These are phyloP conservation scores for Vanessa tameamea DNA, from an alignment of 1,140 invertebrate genomes.

Conservation along the genomic window DNA sequence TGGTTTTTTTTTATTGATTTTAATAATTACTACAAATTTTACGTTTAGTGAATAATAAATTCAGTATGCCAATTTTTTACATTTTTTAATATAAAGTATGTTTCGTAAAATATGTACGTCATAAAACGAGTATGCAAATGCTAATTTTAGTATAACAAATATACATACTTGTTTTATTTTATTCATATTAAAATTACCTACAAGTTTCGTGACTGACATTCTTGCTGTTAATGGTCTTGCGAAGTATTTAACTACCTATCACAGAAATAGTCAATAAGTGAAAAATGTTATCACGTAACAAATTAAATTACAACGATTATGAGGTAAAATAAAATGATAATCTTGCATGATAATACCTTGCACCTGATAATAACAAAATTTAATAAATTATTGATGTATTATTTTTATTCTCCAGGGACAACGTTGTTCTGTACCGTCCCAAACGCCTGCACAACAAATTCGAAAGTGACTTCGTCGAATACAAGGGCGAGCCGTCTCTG, in stretches of 20 bases:
- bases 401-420: slow-evolving; percentile 82
- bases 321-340: background rate
- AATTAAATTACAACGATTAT: background rate
- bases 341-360: no score
- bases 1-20: no score
- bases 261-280: background rate
- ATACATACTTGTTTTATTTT: background rate
- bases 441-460: slow-evolving; percentile 96
- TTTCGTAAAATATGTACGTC: background rate
- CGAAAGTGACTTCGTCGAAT: slow-evolving; percentile 88
- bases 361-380: no score
- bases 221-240: background rate
- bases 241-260: no score
- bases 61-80: no score
- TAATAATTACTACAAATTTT: no score
- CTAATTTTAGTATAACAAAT: background rate
- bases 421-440: slow-evolving; percentile 93
- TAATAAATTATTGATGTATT: background rate
- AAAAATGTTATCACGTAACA: no score
- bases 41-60: no score
- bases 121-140: background rate
- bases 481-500: slow-evolving; percentile 88
- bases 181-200: background rate
- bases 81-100: no score
- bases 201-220: background rate